A percentile compares a stretch with the other conserved stretches of the same genome.
phyloP scores from a whole-genome alignment of 1,140 invertebrate species.

The Brachionus calyciflorus region DNA sequence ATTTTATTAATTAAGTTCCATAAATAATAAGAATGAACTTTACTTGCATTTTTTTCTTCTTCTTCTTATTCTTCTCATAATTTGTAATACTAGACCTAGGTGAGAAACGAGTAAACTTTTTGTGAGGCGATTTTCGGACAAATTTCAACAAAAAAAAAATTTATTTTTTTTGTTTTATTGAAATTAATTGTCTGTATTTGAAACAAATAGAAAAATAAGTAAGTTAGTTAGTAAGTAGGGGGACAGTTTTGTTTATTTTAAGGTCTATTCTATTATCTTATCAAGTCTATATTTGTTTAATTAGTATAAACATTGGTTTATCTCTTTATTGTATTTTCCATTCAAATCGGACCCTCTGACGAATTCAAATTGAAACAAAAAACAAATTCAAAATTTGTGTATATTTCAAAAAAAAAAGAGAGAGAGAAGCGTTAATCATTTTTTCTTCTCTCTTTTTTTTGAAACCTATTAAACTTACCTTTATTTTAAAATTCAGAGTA shows the following conservation, averaged over 20 bases:
- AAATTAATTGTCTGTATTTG: too few relatives aligned
- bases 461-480: background rate
- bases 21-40: slow-evolving; percentile 21
- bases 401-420: background rate
- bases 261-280: slow-evolving; percentile 24
- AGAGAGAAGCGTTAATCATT: slow-evolving; percentile 45
- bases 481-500: slow-evolving; percentile 23
- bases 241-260: slow-evolving; percentile 14
- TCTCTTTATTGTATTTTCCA: background rate
- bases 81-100: slow-evolving; percentile 5
- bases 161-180: too few relatives aligned
- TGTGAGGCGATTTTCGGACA: background rate
- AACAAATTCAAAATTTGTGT: background rate
- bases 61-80: too few relatives aligned
- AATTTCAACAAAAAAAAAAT: too few relatives aligned
- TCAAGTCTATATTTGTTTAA: slow-evolving; percentile 27
- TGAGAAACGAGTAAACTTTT: background rate
- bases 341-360: slow-evolving; percentile 15
- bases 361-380: background rate
- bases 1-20: slow-evolving; percentile 22
- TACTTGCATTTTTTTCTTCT: too few relatives aligned
- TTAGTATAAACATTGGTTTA: slow-evolving; percentile 34
- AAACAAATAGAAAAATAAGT: too few relatives aligned
- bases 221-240: background rate
- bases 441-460: too few relatives aligned